Evolutionary conservation across 64 coral and sea anemone species (phyloP), one percentile per base, ranked within the genome.

Genomic region (Hydrozoanthus tunicans): DNA sequence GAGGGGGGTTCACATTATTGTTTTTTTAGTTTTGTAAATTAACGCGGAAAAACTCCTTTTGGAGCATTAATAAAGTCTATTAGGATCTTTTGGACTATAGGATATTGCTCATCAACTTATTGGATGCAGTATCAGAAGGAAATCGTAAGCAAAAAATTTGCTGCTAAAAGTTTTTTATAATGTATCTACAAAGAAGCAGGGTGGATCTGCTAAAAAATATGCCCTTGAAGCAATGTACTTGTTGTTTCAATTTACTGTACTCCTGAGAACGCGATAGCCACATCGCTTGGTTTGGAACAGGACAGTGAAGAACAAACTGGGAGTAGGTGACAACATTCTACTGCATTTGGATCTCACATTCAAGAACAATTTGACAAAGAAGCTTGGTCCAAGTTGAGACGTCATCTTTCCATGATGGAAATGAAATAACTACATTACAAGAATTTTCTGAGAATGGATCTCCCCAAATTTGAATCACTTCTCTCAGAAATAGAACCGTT

Each of bases 201-300:
- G 59, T 78, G 91, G 91, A 10, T 86, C 90, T 58, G 54, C 90
- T 51, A 92, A 83, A 26, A 95, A 94, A 68, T 94, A 94, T 84
- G 77, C 77, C 52, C 66, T 94, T 5, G 89, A 94, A 58, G 90
- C 94, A 43, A 74, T 95, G 51, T 92, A 92, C 32, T 26, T 95
- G 17, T 82, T 92, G 61, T 95, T 95, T 51, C 84, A 95, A 51
- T 60, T 95, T 5, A 84, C 83, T 92, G 94, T 85, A 25, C 89
- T 95, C 13, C 58, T 92, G 5, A 92, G 90, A 6, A 90, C 94
- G 20, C 86, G 74, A 77, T 86, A 65, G 58, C 66, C 79, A 32
- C 91, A 96, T 85, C 86, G 66, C 17, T 73, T 93, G 15, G 23
- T 97, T 13, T 97, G 89, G 84, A 84, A 97, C 78, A 81, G 95